Evolutionary conservation across 2,113 vertebrate species (phyloP).

Genomic region (Piaya cayana): DNA sequence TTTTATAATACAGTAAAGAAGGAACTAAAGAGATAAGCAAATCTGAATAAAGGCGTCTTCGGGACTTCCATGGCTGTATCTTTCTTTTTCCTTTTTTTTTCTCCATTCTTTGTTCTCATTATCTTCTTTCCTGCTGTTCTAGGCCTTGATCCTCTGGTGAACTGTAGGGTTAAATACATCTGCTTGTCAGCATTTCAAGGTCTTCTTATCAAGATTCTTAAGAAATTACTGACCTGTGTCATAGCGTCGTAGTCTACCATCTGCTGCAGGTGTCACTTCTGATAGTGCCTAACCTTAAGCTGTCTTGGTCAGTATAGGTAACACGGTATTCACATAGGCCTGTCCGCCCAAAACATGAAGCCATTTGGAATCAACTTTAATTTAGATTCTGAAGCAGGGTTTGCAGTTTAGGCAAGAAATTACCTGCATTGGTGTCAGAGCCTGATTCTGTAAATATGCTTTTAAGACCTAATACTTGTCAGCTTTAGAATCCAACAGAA

Average conservation of each 20-base stretch:
- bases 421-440: background rate
- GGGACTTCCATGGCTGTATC: background rate
- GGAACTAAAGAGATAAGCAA: background rate
- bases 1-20: background rate
- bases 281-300: background rate
- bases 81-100: background rate
- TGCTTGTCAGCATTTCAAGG: background rate
- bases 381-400: background rate
- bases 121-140: background rate
- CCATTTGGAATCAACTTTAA: background rate
- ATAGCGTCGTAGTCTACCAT: background rate
- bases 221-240: background rate
- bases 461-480: background rate
- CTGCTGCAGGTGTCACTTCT: background rate
- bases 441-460: background rate
- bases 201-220: background rate
- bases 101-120: background rate
- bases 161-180: background rate
- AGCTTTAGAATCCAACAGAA: background rate
- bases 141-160: background rate
- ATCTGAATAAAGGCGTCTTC: background rate
- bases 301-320: background rate
- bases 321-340: fast-evolving
- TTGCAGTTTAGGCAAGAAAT: background rate
- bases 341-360: background rate